Percentiles rank a stretch among this genome's conserved stretches.
These are phyloP conservation scores for Odocoileus virginianus DNA, from an alignment of 2,113 vertebrate genomes.

Conservation along the genomic window DNA sequence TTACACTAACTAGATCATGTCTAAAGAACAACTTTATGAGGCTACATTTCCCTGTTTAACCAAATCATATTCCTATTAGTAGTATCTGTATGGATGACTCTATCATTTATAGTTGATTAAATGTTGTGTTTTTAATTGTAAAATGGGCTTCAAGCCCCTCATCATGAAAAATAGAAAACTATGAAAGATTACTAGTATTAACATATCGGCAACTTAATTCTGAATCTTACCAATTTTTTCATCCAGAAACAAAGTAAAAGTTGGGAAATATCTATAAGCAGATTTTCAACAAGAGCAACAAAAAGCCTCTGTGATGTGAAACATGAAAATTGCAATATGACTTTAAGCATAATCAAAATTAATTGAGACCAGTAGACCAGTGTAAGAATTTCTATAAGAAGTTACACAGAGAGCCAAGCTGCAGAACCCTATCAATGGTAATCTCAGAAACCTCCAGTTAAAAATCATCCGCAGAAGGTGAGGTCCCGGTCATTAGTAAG, in stretches of 20 bases:
- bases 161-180: background rate
- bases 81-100: background rate
- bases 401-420: background rate
- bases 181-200: background rate
- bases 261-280: background rate
- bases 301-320: background rate
- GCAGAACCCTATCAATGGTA: background rate
- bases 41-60: background rate
- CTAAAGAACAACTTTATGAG: background rate
- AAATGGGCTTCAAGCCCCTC: background rate
- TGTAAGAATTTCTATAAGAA: background rate
- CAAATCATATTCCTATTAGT: background rate
- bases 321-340: background rate
- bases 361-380: background rate
- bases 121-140: background rate
- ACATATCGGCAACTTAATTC: background rate
- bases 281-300: background rate
- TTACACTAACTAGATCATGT: conserved; percentile 21
- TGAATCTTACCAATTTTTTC: background rate
- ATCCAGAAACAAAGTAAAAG: background rate
- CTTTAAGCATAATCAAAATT: background rate
- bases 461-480: background rate
- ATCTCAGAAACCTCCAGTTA: background rate
- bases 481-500: background rate
- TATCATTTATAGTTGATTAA: background rate